Conservation (phyloP, 2,113 vertebrate genomes). For the Phyllostomus hastatus region DNA sequence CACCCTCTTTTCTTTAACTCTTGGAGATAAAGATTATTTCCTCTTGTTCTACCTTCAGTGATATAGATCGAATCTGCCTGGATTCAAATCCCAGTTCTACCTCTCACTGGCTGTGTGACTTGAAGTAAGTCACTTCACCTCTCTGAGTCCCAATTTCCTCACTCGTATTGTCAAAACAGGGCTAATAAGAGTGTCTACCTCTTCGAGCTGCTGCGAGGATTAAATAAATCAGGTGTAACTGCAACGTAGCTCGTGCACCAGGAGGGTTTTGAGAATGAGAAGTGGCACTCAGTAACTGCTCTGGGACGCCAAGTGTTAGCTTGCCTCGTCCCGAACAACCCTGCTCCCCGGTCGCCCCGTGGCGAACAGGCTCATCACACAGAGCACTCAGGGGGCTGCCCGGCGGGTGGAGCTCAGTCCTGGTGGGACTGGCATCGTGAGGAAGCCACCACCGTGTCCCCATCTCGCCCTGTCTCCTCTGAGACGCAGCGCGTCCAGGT, state of each 20-base stretch:
- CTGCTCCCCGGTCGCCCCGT: neutral
- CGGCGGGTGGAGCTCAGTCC: neutral
- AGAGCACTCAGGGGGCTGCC: neutral
- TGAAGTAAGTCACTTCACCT: neutral
- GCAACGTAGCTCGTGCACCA: neutral
- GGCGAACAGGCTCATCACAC: no score
- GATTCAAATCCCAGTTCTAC: neutral
- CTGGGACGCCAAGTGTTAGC: neutral
- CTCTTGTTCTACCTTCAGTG: neutral
- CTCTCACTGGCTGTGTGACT: neutral
- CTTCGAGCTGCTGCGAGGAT: neutral
- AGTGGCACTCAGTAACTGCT: no score
- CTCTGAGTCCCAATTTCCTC: neutral
- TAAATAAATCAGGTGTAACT: neutral
- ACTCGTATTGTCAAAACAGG: neutral
- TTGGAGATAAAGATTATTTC: neutral
- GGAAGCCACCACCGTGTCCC: fast-evolving
- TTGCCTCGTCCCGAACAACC: no score
- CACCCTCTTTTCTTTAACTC: neutral
- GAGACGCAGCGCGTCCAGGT: fast-evolving
- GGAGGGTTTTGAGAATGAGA: neutral
- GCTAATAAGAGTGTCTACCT: neutral
- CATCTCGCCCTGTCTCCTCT: neutral
- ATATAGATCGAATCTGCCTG: neutral
- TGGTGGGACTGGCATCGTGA: no score